These are phyloP conservation scores for Endomychus coccineus DNA, from an alignment of 2,888 invertebrate genomes.

Conservation along the genomic window DNA sequence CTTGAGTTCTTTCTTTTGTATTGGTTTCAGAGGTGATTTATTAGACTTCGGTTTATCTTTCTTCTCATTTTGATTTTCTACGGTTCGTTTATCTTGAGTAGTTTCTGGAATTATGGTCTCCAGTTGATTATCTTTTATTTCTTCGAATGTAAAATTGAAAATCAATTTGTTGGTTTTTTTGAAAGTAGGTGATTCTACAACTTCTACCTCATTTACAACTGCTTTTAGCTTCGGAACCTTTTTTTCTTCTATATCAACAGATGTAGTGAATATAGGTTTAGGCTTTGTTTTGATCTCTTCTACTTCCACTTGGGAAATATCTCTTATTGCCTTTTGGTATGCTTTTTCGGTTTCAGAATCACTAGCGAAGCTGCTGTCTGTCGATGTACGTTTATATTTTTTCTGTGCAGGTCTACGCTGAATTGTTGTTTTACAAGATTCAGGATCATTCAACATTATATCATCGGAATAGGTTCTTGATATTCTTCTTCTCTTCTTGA, in stretches of 20 bases:
- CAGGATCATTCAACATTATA: conserved; percentile 7
- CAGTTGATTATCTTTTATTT: conserved; percentile 21
- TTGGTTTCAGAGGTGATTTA: background rate
- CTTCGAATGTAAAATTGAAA: conserved; percentile 39
- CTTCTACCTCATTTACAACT: conserved; percentile 50
- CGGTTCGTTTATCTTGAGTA: background rate
- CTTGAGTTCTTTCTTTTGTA: conserved; percentile 3
- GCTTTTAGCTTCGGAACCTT: conserved; percentile 48
- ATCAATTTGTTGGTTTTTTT: conserved; percentile 36
- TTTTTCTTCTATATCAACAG: conserved; percentile 47
- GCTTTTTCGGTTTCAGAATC: conserved; percentile 22
- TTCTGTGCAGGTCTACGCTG: conserved; percentile 29
- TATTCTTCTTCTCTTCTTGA: conserved; percentile 15
- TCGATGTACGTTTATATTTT: conserved; percentile 29
- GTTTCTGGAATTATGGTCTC: background rate
- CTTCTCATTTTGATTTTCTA: background rate
- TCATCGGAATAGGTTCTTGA: conserved; percentile 13
- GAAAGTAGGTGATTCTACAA: conserved; percentile 50
- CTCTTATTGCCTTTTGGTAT: conserved; percentile 32
- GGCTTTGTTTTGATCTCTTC: conserved; percentile 42
- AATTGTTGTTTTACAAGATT: conserved; percentile 5
- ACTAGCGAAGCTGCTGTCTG: conserved; percentile 20
- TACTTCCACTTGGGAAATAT: conserved; percentile 45
- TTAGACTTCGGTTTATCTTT: too few relatives aligned
- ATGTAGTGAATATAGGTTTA: conserved; percentile 45